Evolutionary conservation across 2,888 invertebrate genomes (phyloP).

Genomic region (Mylabris sibirica): DNA sequence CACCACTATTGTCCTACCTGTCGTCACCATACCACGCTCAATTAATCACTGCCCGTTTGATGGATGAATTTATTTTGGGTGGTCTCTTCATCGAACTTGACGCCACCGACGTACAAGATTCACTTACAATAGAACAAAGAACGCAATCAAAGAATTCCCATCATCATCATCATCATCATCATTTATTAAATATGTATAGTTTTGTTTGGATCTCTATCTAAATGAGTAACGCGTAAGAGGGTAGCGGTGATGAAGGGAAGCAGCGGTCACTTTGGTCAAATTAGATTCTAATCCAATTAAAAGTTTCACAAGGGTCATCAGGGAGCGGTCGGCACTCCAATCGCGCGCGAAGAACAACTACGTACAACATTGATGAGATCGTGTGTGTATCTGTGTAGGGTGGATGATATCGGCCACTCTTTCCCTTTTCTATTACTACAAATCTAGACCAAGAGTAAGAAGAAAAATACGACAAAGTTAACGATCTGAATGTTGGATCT

Average conservation of each 20-base stretch:
- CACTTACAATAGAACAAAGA: neutral
- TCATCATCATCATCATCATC: slow-evolving; percentile 45
- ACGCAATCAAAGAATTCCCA: neutral
- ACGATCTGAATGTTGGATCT: slow-evolving; percentile 7
- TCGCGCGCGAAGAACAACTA: slow-evolving; percentile 42
- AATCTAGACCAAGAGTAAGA: neutral
- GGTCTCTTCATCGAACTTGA: slow-evolving; percentile 53
- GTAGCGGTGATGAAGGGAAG: slow-evolving; percentile 20
- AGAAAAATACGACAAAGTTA: slow-evolving; percentile 9
- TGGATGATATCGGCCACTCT: slow-evolving; percentile 27
- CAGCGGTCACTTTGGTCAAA: slow-evolving; percentile 61
- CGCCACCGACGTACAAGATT: slow-evolving; percentile 46
- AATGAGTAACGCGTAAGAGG: neutral
- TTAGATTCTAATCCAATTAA: slow-evolving; percentile 64
- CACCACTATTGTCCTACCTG: slow-evolving; percentile 58
- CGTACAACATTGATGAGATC: slow-evolving; percentile 57
- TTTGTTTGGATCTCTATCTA: neutral
- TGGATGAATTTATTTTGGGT: slow-evolving; percentile 57
- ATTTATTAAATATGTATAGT: slow-evolving; percentile 43
- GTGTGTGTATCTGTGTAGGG: too few relatives aligned
- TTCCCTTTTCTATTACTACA: neutral
- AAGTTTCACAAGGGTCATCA: slow-evolving; percentile 59
- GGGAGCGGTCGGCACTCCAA: slow-evolving; percentile 40
- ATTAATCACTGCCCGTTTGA: slow-evolving; percentile 57
- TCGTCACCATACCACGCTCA: slow-evolving; percentile 55